Percentiles rank a stretch among this genome's conserved stretches.
Conservation (phyloP, 2,888 invertebrate genomes). For the Papilio protenor region DNA sequence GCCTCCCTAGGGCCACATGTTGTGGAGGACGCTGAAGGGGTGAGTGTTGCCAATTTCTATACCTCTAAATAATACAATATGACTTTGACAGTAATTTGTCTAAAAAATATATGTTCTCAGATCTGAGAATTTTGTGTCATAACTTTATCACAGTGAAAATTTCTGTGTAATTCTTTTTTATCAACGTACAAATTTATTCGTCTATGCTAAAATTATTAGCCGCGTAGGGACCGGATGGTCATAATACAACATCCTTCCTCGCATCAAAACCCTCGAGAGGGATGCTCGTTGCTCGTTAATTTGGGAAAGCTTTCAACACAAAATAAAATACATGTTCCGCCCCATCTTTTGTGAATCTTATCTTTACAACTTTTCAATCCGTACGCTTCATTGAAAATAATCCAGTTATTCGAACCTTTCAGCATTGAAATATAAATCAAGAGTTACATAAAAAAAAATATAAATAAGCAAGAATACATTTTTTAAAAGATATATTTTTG, state of each 20-base stretch:
- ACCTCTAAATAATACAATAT: neutral
- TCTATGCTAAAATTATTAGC: constrained; percentile 5
- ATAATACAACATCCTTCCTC: constrained; percentile 26
- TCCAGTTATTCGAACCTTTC: constrained; percentile 10
- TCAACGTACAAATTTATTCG: neutral
- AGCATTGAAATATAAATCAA: constrained; percentile 16
- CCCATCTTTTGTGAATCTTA: constrained; percentile 7
- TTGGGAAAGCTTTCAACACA: constrained; percentile 34
- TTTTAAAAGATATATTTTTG: neutral
- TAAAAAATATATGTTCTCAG: neutral
- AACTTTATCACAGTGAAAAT: neutral
- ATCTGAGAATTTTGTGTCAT: neutral
- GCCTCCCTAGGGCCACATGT: constrained; percentile 97
- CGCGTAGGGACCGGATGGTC: neutral
- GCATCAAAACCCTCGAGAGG: constrained; percentile 2
- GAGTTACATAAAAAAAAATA: neutral
- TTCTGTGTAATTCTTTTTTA: neutral
- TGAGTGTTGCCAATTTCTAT: constrained; percentile 69
- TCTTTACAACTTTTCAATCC: constrained; percentile 24
- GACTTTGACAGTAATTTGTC: neutral
- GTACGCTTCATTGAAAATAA: constrained; percentile 16
- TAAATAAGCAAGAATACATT: neutral
- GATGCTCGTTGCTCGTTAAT: constrained; percentile 28
- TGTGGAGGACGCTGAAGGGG: constrained; percentile 96
- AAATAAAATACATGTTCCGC: constrained; percentile 19